Evolutionary conservation across 2,113 vertebrate species (phyloP).

Genomic region (Microtus montanus): DNA sequence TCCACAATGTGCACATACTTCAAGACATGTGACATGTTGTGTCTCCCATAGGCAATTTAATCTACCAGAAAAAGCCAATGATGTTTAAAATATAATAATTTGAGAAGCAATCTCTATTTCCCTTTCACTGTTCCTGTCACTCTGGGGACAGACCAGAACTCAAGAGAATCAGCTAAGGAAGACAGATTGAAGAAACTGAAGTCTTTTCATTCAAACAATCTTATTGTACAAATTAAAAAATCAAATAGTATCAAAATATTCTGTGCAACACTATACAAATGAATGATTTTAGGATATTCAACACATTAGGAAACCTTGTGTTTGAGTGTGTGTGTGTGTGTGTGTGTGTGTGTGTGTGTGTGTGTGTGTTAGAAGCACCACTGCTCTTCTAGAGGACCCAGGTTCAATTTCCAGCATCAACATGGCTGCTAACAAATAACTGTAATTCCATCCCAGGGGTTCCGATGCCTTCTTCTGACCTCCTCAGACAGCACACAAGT

Average conservation of each 20-base stretch:
- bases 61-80: not conserved
- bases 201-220: conserved; percentile 26
- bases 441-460: not conserved
- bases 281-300: conserved; percentile 45
- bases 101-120: conserved; percentile 33
- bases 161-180: conserved; percentile 15
- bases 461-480: not conserved
- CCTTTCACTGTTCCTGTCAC: conserved; percentile 25
- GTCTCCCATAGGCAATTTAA: conserved; percentile 26
- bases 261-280: conserved; percentile 5
- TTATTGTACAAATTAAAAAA: conserved; percentile 36
- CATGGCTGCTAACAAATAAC: not conserved
- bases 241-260: not conserved
- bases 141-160: conserved; percentile 2
- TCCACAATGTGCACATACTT: not conserved
- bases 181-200: not conserved
- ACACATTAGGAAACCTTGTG: conserved; percentile 10
- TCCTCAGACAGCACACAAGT: not conserved
- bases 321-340: not conserved
- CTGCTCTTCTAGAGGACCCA: not conserved
- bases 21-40: not conserved
- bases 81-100: conserved; percentile 36
- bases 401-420: not conserved
- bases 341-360: not conserved
- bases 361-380: not conserved